A percentile compares a stretch with the other conserved stretches of the same genome.
Evolutionary conservation across 2,113 vertebrate species (phyloP).

Genomic region (Lamprologus ornatipinnis): DNA sequence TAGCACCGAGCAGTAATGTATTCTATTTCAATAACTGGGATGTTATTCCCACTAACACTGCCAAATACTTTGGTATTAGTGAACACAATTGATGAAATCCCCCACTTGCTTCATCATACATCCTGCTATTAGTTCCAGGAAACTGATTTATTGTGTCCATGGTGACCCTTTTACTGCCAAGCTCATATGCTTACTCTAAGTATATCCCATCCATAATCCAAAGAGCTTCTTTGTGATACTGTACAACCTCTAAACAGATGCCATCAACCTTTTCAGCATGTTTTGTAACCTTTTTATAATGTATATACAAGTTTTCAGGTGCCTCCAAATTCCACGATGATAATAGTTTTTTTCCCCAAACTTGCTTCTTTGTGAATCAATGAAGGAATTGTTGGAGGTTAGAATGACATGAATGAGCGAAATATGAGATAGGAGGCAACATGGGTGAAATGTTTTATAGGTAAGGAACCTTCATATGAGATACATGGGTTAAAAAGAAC

Average conservation of each 20-base stretch:
- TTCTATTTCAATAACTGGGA: neutral
- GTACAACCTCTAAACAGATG: neutral
- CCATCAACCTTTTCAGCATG: neutral
- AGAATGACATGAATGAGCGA: neutral
- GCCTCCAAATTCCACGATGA: neutral
- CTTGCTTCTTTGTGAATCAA: neutral
- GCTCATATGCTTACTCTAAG: neutral
- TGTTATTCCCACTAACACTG: neutral
- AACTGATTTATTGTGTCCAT: neutral
- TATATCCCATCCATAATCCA: neutral
- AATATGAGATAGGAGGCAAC: neutral
- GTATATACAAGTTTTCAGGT: neutral
- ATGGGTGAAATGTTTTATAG: neutral
- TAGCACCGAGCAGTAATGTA: neutral
- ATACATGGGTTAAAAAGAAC: neutral
- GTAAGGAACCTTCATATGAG: neutral
- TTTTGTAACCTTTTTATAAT: neutral
- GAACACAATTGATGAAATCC: neutral
- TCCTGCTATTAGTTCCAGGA: neutral
- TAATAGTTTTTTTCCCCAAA: rapidly evolving
- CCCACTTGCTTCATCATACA: neutral
- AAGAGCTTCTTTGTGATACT: neutral
- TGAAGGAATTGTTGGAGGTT: neutral
- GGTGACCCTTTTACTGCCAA: neutral
- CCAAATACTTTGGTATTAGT: neutral